phyloP scores from a whole-genome alignment of 2,113 vertebrate genomes.

The Emydocephalus ijimae region DNA sequence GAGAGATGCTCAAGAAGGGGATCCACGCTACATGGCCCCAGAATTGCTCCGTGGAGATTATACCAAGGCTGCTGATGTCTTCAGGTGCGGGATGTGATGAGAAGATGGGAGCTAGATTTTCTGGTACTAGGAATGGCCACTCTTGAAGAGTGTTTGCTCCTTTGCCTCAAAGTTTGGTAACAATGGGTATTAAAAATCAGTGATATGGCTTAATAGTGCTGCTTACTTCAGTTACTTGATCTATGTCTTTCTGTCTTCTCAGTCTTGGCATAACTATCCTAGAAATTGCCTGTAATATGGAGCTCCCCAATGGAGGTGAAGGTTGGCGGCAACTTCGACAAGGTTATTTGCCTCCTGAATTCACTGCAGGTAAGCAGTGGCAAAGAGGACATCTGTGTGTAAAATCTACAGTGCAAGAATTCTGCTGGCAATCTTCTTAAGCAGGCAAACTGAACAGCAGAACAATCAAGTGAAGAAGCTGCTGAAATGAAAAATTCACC shows the following conservation, averaged over 20 bases:
- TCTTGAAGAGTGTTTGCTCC: background rate
- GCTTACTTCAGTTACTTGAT: background rate
- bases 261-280: slow-evolving; percentile 87
- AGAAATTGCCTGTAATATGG: slow-evolving; percentile 87
- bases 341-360: slow-evolving; percentile 80
- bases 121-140: background rate
- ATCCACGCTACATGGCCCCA: slow-evolving; percentile 89
- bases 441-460: background rate
- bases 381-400: too few species aligned
- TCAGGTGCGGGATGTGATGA: slow-evolving; percentile 74
- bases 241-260: background rate
- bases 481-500: background rate
- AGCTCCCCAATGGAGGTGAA: slow-evolving; percentile 84
- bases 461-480: background rate
- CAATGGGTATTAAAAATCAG: background rate
- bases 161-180: background rate
- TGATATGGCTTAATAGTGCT: too few species aligned
- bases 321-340: slow-evolving; percentile 87
- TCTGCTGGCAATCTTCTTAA: background rate
- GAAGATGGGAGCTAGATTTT: background rate
- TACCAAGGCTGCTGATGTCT: slow-evolving; percentile 82
- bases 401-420: background rate
- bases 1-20: slow-evolving; percentile 79
- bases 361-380: slow-evolving; percentile 74
- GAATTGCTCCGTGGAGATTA: slow-evolving; percentile 82